phyloP scores from a whole-genome alignment of 2,888 invertebrate genomes.

The Dione juno region DNA sequence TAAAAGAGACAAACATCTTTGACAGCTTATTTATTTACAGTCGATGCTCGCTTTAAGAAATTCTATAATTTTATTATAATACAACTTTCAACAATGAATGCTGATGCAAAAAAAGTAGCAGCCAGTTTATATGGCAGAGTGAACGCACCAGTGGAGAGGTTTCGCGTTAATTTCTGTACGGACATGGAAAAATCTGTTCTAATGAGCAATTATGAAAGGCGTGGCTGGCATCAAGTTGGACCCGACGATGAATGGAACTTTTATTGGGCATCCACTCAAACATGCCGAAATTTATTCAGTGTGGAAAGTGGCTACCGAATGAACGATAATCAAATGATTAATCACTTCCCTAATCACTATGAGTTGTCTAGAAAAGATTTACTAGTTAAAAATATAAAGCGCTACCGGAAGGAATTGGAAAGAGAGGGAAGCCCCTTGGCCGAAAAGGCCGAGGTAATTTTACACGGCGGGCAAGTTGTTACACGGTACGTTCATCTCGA shows the following conservation, averaged over 20 bases:
- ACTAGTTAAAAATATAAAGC: slow-evolving; percentile 97
- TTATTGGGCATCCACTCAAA: slow-evolving; percentile 97
- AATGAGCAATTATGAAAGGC: slow-evolving; percentile 93
- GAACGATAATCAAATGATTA: slow-evolving; percentile 96
- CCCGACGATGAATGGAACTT: slow-evolving; percentile 98
- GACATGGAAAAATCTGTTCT: slow-evolving; percentile 95
- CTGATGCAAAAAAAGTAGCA: slow-evolving; percentile 43
- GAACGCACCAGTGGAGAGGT: slow-evolving; percentile 35
- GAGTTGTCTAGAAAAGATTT: slow-evolving; percentile 98
- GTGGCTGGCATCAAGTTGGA: slow-evolving; percentile 91
- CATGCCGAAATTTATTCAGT: slow-evolving; percentile 94
- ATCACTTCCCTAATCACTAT: slow-evolving; percentile 98
- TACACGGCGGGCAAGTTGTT: slow-evolving; percentile 85
- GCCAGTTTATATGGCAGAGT: slow-evolving; percentile 60
- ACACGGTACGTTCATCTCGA: slow-evolving; percentile 91
- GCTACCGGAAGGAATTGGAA: slow-evolving; percentile 96
- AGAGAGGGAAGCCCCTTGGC: slow-evolving; percentile 94
- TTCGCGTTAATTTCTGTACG: slow-evolving; percentile 71
- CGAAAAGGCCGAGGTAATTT: slow-evolving; percentile 79
- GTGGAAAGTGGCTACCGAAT: slow-evolving; percentile 96
- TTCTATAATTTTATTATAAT: no score
- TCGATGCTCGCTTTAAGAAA: not conserved
- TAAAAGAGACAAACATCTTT: not conserved
- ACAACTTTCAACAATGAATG: slow-evolving; percentile 35
- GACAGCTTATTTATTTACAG: not conserved